Evolutionary conservation across 2,113 vertebrate genomes (phyloP), one percentile per base, ranked within the genome.

Genomic region (Mormoops blainvillei): DNA sequence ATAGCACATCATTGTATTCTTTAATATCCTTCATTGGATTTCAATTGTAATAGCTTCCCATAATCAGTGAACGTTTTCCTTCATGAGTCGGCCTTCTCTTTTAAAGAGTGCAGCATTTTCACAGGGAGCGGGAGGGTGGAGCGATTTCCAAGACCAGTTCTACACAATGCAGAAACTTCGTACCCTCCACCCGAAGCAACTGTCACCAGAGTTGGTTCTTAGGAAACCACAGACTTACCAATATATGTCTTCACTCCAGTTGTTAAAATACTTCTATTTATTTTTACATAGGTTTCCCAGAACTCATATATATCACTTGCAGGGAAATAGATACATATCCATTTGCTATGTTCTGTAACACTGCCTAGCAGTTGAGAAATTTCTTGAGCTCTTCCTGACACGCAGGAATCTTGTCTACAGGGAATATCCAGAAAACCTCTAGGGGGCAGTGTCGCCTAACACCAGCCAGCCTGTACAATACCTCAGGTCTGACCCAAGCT

Each of bases 401-500:
- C 11, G 7, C 10, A 24, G 50, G 22, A 86, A 68, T 26, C 13
- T 88, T 85, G 36, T 93, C 91, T 91, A 68, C 36, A 14, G 89
- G 95, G 94, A 97, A 95, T 91, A 96, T 70, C 82, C 16, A 15
- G 1, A 31, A 48, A 63, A 74, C 96, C 96, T 95, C 95, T 91
- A 94, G 97, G 89, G 96, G 95, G 86, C 96, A 97, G 82, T 97
- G 89, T 95, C 97, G 86, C 52, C 87, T 93, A 85, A 93, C 45
- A 87, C 45, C 93, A 85, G 52, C 73, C 7, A 43, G 52, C 13
- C 18, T 81, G 43, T 31, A 26, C 8, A 65, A 2, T 0, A 4
- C n/a, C 26, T 61, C 52, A 38, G 7, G 52, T 81, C 68, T 94
- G 94, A 94, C 48, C 28, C 33, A 73, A 38, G 74, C 22, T 67